phyloP scores from a whole-genome alignment of 2,797 vertebrate species.

The Coilia nasus region DNA sequence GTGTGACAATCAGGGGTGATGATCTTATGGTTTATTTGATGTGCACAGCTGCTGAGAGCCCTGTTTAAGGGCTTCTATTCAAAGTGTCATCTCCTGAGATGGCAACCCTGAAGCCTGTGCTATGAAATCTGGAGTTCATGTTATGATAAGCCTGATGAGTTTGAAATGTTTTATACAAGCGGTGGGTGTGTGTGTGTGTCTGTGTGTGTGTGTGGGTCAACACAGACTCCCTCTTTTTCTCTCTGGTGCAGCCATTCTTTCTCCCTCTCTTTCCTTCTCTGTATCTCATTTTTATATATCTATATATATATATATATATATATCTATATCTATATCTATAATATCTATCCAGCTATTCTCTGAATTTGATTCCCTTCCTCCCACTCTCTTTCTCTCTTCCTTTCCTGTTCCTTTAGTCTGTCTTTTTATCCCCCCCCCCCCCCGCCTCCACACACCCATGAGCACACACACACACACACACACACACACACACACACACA shows the following conservation, averaged over 20 bases:
- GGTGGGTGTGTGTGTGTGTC: background rate
- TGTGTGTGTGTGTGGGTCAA: background rate
- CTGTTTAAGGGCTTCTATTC: slow-evolving; percentile 9
- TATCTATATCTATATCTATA: background rate
- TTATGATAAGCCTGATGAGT: slow-evolving; percentile 12
- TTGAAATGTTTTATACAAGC: background rate
- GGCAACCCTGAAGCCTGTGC: background rate
- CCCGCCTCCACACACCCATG: slow-evolving; percentile 7
- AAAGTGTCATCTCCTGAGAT: background rate
- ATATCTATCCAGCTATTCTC: background rate
- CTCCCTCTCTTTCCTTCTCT: background rate
- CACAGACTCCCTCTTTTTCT: background rate
- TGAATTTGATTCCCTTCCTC: background rate
- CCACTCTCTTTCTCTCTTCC: background rate
- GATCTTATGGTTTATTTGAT: background rate
- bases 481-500: background rate
- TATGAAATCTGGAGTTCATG: background rate
- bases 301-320: background rate
- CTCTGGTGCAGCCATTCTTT: background rate
- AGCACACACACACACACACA: slow-evolving; percentile 29
- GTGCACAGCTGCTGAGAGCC: background rate
- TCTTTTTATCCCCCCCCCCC: background rate
- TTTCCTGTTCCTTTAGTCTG: background rate
- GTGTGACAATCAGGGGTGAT: no score
- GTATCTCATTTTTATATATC: background rate